Evolutionary conservation across 2,888 invertebrate species (phyloP), one percentile per base, ranked within the genome.

Genomic region (Gisinianus flammeolus): DNA sequence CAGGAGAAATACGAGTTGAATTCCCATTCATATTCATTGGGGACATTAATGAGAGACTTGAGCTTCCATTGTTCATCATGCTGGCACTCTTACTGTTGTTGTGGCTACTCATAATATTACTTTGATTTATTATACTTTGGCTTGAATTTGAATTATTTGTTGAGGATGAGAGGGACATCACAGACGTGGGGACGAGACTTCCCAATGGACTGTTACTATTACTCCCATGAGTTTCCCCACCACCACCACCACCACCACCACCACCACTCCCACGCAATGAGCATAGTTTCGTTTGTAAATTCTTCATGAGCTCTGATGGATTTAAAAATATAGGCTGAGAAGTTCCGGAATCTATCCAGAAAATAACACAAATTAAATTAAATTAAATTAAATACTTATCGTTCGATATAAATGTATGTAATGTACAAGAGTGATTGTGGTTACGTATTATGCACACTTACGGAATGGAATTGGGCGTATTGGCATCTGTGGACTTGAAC

Each of bases 401-500:
- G n/a, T n/a, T n/a, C n/a, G n/a, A n/a, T n/a, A n/a, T n/a, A n/a
- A n/a, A n/a, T n/a, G n/a, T n/a, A n/a, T n/a, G n/a, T n/a, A n/a
- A n/a, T n/a, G n/a, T n/a, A n/a, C n/a, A n/a, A n/a, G n/a, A n/a
- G n/a, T 30, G 54, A 68, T 31, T 74, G 67, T 35, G 26, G 74
- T n/a, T n/a, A n/a, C n/a, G n/a, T n/a, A n/a, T n/a, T n/a, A n/a
- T 69, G 79, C 52, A 22, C 69, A 22, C 56, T 58, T 12, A 33
- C 44, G 19, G 80, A 70, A 82, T 33, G 82, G 80, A 69, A 82
- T 82, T 12, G 82, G 82, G 54, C 82, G 81, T 26, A 83, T 81
- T 12, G 81, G 81, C 24, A 78, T 76, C 66, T 70, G 71, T 19
- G 76, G 30, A 54, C 24, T 75, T 67, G 79, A 33, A 72, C 64